These are phyloP conservation scores for Eupithecia centaureata DNA, from an alignment of 2,888 invertebrate genomes.

Conservation along the genomic window DNA sequence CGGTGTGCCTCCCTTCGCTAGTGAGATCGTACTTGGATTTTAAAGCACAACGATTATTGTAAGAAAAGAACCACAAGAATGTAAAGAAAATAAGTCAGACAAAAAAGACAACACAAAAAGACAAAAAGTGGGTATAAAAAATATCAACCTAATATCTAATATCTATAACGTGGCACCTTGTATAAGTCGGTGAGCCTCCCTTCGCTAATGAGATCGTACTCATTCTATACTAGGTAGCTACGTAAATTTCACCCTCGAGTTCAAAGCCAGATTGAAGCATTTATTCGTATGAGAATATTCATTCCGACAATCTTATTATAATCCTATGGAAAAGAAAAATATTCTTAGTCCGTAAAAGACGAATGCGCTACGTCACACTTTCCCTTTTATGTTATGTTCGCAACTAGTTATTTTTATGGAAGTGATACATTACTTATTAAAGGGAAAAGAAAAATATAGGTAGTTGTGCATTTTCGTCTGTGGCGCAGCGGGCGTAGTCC, in stretches of 20 bases:
- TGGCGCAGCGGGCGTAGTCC: too few relatives aligned
- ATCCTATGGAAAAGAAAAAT: constrained; percentile 1
- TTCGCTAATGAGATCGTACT: constrained; percentile 11
- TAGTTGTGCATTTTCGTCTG: not conserved
- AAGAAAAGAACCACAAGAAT: too few relatives aligned
- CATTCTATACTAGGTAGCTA: not conserved
- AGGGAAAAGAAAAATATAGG: not conserved
- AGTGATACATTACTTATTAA: not conserved
- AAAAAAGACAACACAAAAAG: too few relatives aligned
- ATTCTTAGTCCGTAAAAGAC: not conserved
- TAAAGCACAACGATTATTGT: too few relatives aligned
- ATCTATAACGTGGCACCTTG: too few relatives aligned
- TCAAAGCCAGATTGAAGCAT: constrained; percentile 10
- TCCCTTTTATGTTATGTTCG: not conserved
- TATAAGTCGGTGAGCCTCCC: constrained; percentile 11
- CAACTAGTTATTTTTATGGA: not conserved
- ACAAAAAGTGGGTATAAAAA: too few relatives aligned
- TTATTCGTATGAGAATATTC: constrained; percentile 6
- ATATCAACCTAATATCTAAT: too few relatives aligned
- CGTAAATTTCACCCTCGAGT: not conserved
- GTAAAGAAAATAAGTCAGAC: too few relatives aligned
- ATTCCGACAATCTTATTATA: constrained; percentile 1
- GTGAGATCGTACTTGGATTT: too few relatives aligned
- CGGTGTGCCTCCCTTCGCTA: too few relatives aligned
- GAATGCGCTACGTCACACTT: too few relatives aligned